Percentiles rank a stretch among this genome's conserved stretches.
phyloP scores from a whole-genome alignment of 2,888 invertebrate species.

The Unio pictorum region DNA sequence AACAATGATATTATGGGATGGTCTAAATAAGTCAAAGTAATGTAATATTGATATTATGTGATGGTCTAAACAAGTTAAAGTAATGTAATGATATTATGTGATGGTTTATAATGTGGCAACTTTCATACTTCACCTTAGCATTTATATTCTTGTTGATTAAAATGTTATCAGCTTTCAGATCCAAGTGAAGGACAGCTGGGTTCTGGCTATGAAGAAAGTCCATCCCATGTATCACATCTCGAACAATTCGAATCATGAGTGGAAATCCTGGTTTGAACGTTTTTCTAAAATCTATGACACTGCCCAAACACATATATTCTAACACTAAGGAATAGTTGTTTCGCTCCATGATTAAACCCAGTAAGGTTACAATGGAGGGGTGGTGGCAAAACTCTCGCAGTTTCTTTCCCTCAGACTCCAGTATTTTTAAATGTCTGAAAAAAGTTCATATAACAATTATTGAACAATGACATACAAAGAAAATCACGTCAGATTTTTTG shows the following conservation, averaged over 20 bases:
- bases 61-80: too few species aligned
- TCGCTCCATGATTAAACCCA: constrained; percentile 40
- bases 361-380: constrained; percentile 33
- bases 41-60: too few species aligned
- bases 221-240: constrained; percentile 46
- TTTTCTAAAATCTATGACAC: constrained; percentile 32
- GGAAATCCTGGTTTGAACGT: constrained; percentile 29
- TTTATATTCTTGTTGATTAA: constrained; percentile 41
- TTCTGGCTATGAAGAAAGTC: constrained; percentile 41
- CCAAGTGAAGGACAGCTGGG: constrained; percentile 51
- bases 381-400: constrained; percentile 29
- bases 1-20: too few species aligned
- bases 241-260: constrained; percentile 31
- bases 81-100: too few species aligned
- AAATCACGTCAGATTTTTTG: too few species aligned
- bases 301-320: constrained; percentile 51
- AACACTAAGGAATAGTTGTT: constrained; percentile 41
- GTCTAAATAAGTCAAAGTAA: too few species aligned
- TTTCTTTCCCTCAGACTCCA: constrained; percentile 34
- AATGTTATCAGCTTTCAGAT: constrained; percentile 56
- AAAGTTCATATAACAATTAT: not conserved
- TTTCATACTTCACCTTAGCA: constrained; percentile 40
- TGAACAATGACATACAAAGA: not conserved
- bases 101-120: too few species aligned
- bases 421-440: constrained; percentile 23